Conservation (phyloP, 2,888 invertebrate species). For the Cartodere bifasciata region DNA sequence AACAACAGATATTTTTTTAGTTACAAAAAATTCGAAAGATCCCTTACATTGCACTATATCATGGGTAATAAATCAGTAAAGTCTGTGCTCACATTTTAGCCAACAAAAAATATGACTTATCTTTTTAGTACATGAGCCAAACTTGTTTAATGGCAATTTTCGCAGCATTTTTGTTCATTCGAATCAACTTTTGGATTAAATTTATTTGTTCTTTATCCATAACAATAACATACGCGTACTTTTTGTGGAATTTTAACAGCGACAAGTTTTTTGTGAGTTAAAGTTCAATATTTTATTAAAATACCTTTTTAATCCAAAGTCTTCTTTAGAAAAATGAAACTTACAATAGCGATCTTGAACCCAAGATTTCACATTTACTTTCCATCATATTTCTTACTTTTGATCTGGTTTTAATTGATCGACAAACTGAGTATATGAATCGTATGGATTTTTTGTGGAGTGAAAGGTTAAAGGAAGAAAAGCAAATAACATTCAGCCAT, state of each 20-base stretch:
- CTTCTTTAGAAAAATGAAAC: conserved; percentile 47
- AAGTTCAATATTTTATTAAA: conserved; percentile 6
- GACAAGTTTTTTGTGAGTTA: conserved; percentile 33
- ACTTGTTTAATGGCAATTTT: conserved; percentile 50
- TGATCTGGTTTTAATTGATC: conserved; percentile 72
- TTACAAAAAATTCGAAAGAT: too few species aligned
- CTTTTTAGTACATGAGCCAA: conserved; percentile 74
- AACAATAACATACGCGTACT: conserved; percentile 51
- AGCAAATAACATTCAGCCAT: conserved; percentile 74
- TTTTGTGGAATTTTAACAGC: conserved; percentile 51
- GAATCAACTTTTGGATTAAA: conserved; percentile 75
- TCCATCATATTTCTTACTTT: conserved; percentile 60
- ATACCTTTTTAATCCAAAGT: conserved; percentile 7
- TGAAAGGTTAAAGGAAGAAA: conserved; percentile 61
- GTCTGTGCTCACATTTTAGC: too few species aligned
- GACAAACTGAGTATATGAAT: conserved; percentile 80
- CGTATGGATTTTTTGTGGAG: conserved; percentile 75
- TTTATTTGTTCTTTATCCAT: conserved; percentile 54
- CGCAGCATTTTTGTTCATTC: conserved; percentile 69
- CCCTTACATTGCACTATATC: too few species aligned
- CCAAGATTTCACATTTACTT: conserved; percentile 60
- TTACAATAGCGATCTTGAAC: conserved; percentile 55
- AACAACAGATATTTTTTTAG: too few species aligned
- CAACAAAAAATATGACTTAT: too few species aligned
- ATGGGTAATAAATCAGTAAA: too few species aligned